Percentiles rank a stretch among this genome's conserved stretches.
Evolutionary conservation across 1,140 invertebrate genomes (phyloP).

Genomic region (Drosophila busckii): DNA sequence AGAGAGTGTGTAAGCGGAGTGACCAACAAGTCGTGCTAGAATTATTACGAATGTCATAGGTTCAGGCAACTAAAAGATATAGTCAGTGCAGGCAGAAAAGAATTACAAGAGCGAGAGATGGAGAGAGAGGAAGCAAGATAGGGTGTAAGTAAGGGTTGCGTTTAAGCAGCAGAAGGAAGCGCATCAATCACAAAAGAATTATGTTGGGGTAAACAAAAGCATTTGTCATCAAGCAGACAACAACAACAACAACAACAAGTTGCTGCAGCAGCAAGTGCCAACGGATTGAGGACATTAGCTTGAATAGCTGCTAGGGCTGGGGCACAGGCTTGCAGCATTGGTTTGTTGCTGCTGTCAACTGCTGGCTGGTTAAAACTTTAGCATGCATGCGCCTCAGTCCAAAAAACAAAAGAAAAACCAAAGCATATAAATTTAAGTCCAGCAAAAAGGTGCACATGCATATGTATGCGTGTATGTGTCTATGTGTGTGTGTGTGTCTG

Average conservation of each 20-base stretch:
- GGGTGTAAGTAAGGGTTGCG: constrained; percentile 8
- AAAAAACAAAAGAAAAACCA: constrained; percentile 13
- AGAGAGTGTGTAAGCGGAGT: constrained; percentile 6
- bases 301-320: constrained; percentile 43
- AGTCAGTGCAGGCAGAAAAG: constrained; percentile 34
- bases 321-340: constrained; percentile 5
- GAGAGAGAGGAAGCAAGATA: constrained; percentile 12
- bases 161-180: constrained; percentile 28
- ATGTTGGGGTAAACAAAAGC: constrained; percentile 77
- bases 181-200: constrained; percentile 77
- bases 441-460: constrained; percentile 51
- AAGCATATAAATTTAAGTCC: constrained; percentile 60
- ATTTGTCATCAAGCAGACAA: constrained; percentile 67
- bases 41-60: constrained; percentile 64
- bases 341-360: constrained; percentile 20
- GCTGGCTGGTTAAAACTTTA: constrained; percentile 32
- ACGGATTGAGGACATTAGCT: constrained; percentile 73
- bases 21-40: constrained; percentile 39
- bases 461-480: not conserved
- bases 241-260: constrained; percentile 19
- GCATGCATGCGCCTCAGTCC: constrained; percentile 4
- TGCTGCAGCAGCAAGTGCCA: constrained; percentile 42
- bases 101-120: not conserved
- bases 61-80: constrained; percentile 57
- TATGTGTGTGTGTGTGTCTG: constrained; percentile 7